These are phyloP conservation scores for Acanthisitta chloris DNA, from an alignment of 2,113 vertebrate species.

Conservation along the genomic window DNA sequence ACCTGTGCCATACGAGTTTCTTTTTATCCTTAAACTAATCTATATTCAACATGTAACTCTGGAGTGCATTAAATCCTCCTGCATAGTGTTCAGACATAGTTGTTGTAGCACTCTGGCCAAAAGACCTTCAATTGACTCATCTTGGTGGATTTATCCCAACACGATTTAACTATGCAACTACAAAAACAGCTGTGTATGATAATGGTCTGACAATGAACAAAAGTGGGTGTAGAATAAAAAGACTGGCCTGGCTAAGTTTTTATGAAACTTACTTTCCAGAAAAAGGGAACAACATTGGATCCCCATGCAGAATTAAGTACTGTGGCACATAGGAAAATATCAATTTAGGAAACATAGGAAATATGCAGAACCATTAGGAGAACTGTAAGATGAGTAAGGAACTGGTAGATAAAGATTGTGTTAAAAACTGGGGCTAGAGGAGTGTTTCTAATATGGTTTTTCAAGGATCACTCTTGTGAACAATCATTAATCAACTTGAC, in stretches of 20 bases:
- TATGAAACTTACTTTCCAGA: not conserved
- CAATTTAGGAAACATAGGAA: not conserved
- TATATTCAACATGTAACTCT: not conserved
- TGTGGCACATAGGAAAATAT: not conserved
- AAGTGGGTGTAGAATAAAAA: rapidly evolving
- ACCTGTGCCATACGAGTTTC: not conserved
- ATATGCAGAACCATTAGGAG: not conserved
- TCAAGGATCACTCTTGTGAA: not conserved
- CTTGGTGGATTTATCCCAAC: not conserved
- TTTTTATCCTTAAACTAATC: not conserved
- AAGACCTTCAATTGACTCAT: not conserved
- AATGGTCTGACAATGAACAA: not conserved
- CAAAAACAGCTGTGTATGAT: not conserved
- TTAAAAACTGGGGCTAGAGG: not conserved
- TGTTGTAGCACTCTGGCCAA: not conserved
- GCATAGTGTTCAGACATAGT: not conserved
- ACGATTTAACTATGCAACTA: not conserved
- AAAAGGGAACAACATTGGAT: not conserved
- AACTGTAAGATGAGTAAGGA: not conserved
- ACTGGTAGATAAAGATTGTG: not conserved
- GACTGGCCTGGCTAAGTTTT: not conserved
- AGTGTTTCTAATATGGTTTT: not conserved
- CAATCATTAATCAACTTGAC: not conserved
- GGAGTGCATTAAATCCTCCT: not conserved
- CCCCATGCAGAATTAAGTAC: not conserved